phyloP scores from a whole-genome alignment of 2,888 invertebrate genomes.

The Daptonema setosum region DNA sequence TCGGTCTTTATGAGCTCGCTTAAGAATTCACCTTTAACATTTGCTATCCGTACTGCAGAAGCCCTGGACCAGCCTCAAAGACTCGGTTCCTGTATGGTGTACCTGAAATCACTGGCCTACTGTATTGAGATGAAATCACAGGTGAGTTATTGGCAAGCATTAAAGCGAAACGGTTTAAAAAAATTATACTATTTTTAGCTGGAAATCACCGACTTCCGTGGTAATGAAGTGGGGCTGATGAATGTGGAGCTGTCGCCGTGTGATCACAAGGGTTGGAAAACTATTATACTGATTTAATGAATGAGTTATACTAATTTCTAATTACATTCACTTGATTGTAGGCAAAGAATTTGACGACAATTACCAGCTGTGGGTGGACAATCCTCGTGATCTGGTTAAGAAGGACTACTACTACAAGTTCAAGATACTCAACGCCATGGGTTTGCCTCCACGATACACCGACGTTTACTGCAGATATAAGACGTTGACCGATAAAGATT shows the following conservation, averaged over 20 bases:
- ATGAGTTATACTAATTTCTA: background rate
- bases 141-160: no score
- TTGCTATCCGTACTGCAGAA: no score
- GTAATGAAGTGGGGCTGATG: constrained; percentile 28
- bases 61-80: constrained; percentile 29
- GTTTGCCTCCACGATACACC: constrained; percentile 17
- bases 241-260: constrained; percentile 31
- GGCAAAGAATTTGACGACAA: background rate
- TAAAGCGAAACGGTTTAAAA: no score
- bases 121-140: constrained; percentile 31
- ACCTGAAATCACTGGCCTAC: constrained; percentile 26
- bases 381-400: constrained; percentile 30
- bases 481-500: constrained; percentile 30
- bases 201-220: constrained; percentile 32
- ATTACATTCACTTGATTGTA: background rate
- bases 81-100: constrained; percentile 29
- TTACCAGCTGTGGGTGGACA: constrained; percentile 31
- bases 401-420: constrained; percentile 31
- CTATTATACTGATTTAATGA: background rate
- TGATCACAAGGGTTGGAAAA: constrained; percentile 28
- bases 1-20: no score
- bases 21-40: no score
- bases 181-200: no score
- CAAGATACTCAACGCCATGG: constrained; percentile 30
- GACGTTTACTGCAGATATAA: constrained; percentile 21